Conservation (phyloP, 2,888 invertebrate species). For the Tubulanus polymorphus region DNA sequence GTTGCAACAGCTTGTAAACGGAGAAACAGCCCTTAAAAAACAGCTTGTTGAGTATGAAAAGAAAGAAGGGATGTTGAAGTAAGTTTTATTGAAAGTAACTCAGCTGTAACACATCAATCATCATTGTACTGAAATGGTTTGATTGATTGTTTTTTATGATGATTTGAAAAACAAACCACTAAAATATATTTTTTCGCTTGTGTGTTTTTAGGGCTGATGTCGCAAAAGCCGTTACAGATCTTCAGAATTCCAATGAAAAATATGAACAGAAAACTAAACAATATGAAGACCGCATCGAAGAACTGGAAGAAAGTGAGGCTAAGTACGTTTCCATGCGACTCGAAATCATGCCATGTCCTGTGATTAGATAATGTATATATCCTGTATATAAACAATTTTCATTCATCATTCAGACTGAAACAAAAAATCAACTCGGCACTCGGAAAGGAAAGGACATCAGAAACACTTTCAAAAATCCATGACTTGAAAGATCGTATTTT, state of each 20-base stretch:
- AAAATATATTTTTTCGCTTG: too few species aligned
- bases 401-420: not conserved
- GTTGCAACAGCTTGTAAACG: conserved; percentile 36
- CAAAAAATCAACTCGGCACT: not conserved
- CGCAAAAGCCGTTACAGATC: too few species aligned
- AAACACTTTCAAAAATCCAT: conserved; percentile 1
- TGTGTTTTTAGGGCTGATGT: too few species aligned
- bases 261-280: too few species aligned
- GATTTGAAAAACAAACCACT: too few species aligned
- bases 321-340: conserved; percentile 9
- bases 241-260: too few species aligned
- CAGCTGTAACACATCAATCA: not conserved
- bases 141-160: too few species aligned
- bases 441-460: not conserved
- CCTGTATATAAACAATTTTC: too few species aligned
- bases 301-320: conserved; percentile 8
- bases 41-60: conserved; percentile 16
- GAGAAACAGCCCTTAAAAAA: conserved; percentile 27
- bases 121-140: too few species aligned
- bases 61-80: conserved; percentile 2
- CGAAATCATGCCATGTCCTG: not conserved
- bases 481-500: not conserved
- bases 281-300: not conserved
- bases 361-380: too few species aligned
- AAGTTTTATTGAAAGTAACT: not conserved